Base-by-base conservation (phyloP, 1,140 invertebrate species). In the Micrasema longulum region DNA sequence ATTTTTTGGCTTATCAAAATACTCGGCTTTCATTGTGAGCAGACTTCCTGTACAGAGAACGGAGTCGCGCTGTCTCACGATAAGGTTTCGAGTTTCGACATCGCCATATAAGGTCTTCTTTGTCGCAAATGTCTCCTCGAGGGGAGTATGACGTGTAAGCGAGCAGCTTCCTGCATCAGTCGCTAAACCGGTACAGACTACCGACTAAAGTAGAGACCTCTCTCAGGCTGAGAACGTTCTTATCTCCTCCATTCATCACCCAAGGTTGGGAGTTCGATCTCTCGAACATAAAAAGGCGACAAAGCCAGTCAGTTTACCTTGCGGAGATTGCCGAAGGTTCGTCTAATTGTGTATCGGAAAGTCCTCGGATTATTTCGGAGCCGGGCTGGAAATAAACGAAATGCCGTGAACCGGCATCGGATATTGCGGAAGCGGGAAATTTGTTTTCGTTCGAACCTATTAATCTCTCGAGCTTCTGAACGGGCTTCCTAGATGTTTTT, bases 121-220 rank as follows among this genome's bases (percentile, higher is more conserved):
- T 47, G 60, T 47, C 18, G 20, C 60, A 64, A 64, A 64, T 48
- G 43, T 64, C 60, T 5, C 31, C 31, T 6, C 14, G 41, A 31
- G 31, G 55, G 35, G 60, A 63, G 41, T 2, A 23, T 4, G 26
- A 63, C 52, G 23, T 5, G 22, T 55, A n/a, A n/a, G n/a, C n/a
- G n/a, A n/a, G 11, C 11, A 22, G 45, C 60, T 64, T 64, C 60
- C 60, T 64, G 60, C 60, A 64, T 64, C 60, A 38, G 55, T 31
- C 31, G 31, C 31, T 38, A 60, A 60, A 60, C 55, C 55, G 55
- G 55, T 41, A 60, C 36, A 41, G 55, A 41, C 18, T 60, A 31
- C 11, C 31, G 31, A 7, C n/a, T n/a, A n/a, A n/a, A n/a, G n/a
- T n/a, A n/a, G n/a, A n/a, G n/a, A n/a, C n/a, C n/a, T n/a, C n/a